These are phyloP conservation scores for Scortum barcoo DNA, from an alignment of 2,113 vertebrate genomes.

Conservation along the genomic window DNA sequence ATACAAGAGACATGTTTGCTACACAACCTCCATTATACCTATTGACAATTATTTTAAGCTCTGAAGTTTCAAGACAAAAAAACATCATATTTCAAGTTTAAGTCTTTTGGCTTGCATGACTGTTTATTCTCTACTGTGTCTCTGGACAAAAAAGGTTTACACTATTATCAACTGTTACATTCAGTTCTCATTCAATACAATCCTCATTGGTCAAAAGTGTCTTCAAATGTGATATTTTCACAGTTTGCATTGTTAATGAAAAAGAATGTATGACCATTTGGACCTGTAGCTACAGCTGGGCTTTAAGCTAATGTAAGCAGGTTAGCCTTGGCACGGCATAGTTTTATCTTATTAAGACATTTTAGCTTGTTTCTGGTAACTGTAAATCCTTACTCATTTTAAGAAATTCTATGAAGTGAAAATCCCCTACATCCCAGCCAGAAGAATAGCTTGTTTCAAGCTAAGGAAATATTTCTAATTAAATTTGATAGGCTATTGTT, in stretches of 20 bases:
- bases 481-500: background rate
- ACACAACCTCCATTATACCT: background rate
- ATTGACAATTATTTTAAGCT: background rate
- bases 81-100: background rate
- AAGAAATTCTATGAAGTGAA: background rate
- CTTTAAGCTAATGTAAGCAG: too few relatives aligned
- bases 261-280: background rate
- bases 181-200: background rate
- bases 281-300: too few relatives aligned
- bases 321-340: too few relatives aligned
- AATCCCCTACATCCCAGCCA: background rate
- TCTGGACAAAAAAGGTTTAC: background rate
- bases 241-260: background rate
- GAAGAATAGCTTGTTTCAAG: background rate
- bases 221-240: background rate
- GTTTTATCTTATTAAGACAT: too few relatives aligned
- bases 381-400: background rate
- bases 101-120: background rate
- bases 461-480: background rate
- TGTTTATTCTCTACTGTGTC: background rate
- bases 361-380: too few relatives aligned
- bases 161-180: too few relatives aligned
- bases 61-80: background rate
- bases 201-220: background rate
- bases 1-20: background rate